Percentiles rank a stretch among this genome's conserved stretches.
Conservation (phyloP, 2,113 vertebrate species). For the Peromyscus polionotus region DNA sequence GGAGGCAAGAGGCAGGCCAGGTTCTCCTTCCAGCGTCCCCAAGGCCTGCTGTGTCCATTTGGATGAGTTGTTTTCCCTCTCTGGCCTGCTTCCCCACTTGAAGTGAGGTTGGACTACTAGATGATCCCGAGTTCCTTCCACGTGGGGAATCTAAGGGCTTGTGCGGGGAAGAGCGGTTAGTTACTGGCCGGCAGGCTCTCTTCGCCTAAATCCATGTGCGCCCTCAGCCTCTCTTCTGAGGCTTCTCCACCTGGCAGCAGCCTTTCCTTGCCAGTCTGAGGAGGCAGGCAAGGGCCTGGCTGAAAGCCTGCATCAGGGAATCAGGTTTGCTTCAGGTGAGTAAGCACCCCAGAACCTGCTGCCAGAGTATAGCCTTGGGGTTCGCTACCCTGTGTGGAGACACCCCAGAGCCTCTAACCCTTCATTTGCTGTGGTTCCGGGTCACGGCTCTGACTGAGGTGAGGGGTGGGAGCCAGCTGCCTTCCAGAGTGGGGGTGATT, state of each 20-base stretch:
- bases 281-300: neutral
- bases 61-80: conserved; percentile 30
- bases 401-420: neutral
- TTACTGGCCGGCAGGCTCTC: neutral
- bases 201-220: neutral
- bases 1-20: neutral
- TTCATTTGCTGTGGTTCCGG: conserved; percentile 1
- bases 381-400: neutral
- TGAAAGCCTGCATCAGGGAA: neutral
- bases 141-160: neutral
- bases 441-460: neutral
- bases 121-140: neutral
- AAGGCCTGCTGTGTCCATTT: neutral
- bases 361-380: conserved; percentile 12
- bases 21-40: neutral
- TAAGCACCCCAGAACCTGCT: neutral
- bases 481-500: conserved; percentile 28
- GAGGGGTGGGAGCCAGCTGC: conserved; percentile 20
- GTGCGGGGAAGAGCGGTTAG: neutral
- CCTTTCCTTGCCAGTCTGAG: neutral
- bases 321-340: neutral
- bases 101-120: neutral
- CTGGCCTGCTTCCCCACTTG: conserved; percentile 7
- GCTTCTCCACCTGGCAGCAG: conserved; percentile 19
- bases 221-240: neutral